A percentile compares a stretch with the other conserved stretches of the same genome.
These are phyloP conservation scores for human (Homo sapiens) DNA, from an alignment of 2,113 vertebrate genomes.

Conservation along the genomic window DNA sequence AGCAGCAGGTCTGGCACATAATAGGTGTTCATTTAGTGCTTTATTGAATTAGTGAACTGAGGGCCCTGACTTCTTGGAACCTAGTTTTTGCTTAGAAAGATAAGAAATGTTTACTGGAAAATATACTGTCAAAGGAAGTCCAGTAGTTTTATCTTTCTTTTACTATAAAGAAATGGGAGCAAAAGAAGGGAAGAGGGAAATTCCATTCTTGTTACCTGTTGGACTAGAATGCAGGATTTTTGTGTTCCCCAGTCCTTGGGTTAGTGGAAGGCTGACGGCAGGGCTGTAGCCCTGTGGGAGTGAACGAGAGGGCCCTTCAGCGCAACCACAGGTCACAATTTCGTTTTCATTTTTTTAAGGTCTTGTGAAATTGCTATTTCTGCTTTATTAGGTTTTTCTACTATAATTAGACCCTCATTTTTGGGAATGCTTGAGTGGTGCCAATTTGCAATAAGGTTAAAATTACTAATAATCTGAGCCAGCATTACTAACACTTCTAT, in stretches of 20 bases:
- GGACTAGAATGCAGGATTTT: neutral
- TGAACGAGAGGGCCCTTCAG: neutral
- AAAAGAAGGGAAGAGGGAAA: neutral
- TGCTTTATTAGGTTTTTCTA: neutral
- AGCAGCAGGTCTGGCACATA: neutral
- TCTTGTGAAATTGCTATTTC: neutral
- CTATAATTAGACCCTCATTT: neutral
- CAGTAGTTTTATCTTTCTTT: neutral
- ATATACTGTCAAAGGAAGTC: neutral
- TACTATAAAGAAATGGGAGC: neutral
- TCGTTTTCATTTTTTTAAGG: neutral
- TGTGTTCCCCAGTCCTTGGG: neutral
- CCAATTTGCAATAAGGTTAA: neutral
- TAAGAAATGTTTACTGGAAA: neutral
- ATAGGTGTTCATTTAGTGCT: neutral
- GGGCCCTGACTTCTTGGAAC: neutral
- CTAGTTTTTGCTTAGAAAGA: neutral
- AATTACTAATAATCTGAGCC: neutral
- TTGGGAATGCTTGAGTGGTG: neutral
- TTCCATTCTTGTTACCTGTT: neutral
- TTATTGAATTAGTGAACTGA: neutral
- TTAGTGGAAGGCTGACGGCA: neutral
- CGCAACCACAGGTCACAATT: neutral
- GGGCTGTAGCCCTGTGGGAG: neutral
- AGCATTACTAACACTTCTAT: neutral